Conservation (phyloP, 1,140 invertebrate genomes). For the Leptoteleia sp. region DNA sequence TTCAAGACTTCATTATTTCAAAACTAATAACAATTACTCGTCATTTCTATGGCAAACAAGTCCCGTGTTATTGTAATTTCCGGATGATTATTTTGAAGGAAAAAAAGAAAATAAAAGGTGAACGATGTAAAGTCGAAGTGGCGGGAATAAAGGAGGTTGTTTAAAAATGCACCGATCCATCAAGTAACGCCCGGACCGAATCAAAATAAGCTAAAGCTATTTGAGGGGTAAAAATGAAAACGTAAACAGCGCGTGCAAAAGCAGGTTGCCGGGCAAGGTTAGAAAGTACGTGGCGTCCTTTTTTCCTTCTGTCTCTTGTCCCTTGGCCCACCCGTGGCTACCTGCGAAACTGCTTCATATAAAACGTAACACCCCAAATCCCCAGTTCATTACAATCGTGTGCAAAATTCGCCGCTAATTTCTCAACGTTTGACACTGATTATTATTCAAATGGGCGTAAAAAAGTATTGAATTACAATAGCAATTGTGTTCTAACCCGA, state of each 20-base stretch:
- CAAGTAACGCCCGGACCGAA: slow-evolving; percentile 8
- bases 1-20: slow-evolving; percentile 37
- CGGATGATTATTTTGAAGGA: no score
- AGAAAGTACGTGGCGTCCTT: slow-evolving; percentile 39
- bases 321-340: slow-evolving; percentile 37
- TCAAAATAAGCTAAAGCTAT: slow-evolving; percentile 14
- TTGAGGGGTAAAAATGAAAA: slow-evolving; percentile 48
- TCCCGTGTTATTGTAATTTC: no score
- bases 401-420: slow-evolving; percentile 17
- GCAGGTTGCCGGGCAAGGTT: slow-evolving; percentile 50
- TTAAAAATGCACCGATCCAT: no score
- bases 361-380: slow-evolving; percentile 33
- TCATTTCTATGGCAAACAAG: slow-evolving; percentile 32
- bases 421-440: not conserved
- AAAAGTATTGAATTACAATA: no score
- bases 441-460: not conserved
- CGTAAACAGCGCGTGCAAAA: slow-evolving; percentile 39
- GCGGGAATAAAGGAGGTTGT: no score
- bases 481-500: no score
- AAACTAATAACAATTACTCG: slow-evolving; percentile 41
- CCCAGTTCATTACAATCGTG: slow-evolving; percentile 6
- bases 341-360: slow-evolving; percentile 46
- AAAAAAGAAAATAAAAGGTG: no score
- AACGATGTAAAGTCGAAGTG: no score
- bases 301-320: slow-evolving; percentile 30